phyloP scores from a whole-genome alignment of 2,113 vertebrate genomes.

The Nothoprocta perdicaria region DNA sequence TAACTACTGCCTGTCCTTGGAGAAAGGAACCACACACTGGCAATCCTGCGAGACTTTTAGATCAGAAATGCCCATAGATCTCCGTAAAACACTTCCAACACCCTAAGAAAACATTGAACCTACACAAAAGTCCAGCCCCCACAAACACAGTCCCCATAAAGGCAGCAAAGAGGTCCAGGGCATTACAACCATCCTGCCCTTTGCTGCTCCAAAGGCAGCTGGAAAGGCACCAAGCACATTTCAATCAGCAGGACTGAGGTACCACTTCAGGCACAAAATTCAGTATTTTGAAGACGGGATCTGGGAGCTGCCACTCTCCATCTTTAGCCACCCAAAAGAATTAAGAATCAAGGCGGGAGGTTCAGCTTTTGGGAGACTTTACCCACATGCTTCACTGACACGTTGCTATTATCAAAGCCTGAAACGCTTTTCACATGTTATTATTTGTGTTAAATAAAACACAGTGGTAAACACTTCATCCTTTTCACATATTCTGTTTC shows the following conservation, averaged over 20 bases:
- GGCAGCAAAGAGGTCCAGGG: neutral
- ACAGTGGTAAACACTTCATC: slow-evolving; percentile 18
- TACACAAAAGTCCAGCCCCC: neutral
- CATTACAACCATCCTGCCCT: neutral
- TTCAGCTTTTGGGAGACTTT: neutral
- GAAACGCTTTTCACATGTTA: neutral
- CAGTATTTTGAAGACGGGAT: neutral
- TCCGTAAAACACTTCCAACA: neutral
- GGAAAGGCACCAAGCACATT: neutral
- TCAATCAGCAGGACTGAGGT: neutral
- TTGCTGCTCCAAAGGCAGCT: neutral
- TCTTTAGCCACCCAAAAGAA: neutral
- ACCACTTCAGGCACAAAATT: neutral
- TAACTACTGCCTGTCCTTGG: neutral
- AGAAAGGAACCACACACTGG: neutral
- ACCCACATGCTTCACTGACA: neutral
- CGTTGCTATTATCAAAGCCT: neutral
- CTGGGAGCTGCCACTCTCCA: neutral
- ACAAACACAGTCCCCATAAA: neutral
- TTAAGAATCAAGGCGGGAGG: neutral
- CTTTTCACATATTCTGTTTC: slow-evolving; percentile 11
- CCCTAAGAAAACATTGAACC: neutral
- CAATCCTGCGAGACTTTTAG: neutral
- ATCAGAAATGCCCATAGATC: neutral
- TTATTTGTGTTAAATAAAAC: slow-evolving; percentile 34